These are phyloP conservation scores for Drosophila putrida DNA, from an alignment of 2,888 invertebrate species.

Conservation along the genomic window DNA sequence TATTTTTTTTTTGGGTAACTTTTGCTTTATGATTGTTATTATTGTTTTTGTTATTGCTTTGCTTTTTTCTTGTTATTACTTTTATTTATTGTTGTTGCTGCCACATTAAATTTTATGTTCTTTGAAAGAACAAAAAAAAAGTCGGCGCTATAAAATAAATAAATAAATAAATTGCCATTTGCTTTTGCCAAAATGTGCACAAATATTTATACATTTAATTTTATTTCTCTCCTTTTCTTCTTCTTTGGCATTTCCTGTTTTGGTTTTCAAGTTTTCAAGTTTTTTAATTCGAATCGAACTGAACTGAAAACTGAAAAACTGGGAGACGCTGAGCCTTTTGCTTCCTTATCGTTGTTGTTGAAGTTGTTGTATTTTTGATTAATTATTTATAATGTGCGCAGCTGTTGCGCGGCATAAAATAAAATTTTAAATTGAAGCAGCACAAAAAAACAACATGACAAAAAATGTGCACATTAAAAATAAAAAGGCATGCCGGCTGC, in stretches of 20 bases:
- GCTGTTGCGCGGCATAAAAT: slow-evolving; percentile 65
- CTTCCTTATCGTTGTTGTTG: slow-evolving; percentile 47
- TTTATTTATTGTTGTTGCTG: slow-evolving; percentile 62
- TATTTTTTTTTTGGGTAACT: slow-evolving; percentile 50
- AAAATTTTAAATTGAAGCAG: slow-evolving; percentile 54
- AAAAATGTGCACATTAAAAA: slow-evolving; percentile 48
- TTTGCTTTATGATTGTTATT: slow-evolving; percentile 54
- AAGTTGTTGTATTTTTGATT: slow-evolving; percentile 58
- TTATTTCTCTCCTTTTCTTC: slow-evolving; percentile 8
- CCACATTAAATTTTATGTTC: slow-evolving; percentile 68
- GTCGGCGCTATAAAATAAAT: slow-evolving; percentile 48
- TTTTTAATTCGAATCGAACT: slow-evolving; percentile 8
- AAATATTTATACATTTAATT: slow-evolving; percentile 39
- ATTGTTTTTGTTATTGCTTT: slow-evolving; percentile 29
- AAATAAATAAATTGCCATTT: slow-evolving; percentile 55
- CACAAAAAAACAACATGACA: slow-evolving; percentile 39
- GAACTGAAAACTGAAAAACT: slow-evolving; percentile 18
- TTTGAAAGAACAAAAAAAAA: slow-evolving; percentile 27
- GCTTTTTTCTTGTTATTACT: slow-evolving; percentile 58
- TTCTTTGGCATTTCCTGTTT: slow-evolving; percentile 55
- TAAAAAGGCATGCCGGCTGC: slow-evolving; percentile 57
- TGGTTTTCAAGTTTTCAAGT: slow-evolving; percentile 28
- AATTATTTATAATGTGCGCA: slow-evolving; percentile 74
- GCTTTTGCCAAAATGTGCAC: slow-evolving; percentile 22
- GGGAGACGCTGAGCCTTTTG: slow-evolving; percentile 17